Conservation (phyloP, 2,797 vertebrate species). For the Phalloptychus januarius region DNA sequence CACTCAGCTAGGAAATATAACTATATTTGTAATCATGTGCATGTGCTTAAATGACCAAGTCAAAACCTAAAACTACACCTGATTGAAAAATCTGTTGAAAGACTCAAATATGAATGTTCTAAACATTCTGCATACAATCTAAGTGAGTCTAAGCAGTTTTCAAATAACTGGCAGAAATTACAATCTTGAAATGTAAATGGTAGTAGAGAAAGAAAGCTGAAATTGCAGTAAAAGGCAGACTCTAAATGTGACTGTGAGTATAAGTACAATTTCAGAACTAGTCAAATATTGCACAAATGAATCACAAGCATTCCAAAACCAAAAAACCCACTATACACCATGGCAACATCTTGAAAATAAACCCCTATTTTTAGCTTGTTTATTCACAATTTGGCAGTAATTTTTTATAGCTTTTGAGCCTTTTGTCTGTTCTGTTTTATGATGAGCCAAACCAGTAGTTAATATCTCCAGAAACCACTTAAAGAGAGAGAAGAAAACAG, state of each 20-base stretch:
- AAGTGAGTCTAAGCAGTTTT: background rate
- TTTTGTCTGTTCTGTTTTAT: conserved; percentile 43
- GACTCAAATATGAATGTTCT: background rate
- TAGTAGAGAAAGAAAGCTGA: background rate
- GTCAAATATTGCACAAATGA: background rate
- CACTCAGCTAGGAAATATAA: background rate
- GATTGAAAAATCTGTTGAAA: background rate
- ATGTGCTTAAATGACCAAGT: background rate
- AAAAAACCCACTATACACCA: background rate
- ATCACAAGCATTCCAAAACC: background rate
- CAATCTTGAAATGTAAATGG: background rate
- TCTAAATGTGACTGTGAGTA: background rate
- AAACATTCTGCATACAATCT: background rate
- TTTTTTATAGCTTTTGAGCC: conserved; percentile 6
- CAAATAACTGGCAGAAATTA: background rate
- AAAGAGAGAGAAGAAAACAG: conserved; percentile 52
- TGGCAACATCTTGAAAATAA: background rate
- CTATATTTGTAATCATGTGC: too few species aligned
- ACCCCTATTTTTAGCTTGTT: conserved; percentile 3
- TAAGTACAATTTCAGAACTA: background rate
- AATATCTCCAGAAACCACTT: conserved; percentile 59
- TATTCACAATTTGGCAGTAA: conserved; percentile 19
- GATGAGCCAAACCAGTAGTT: conserved; percentile 65
- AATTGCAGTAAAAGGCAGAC: background rate
- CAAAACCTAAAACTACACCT: background rate